Evolutionary conservation across 2,113 vertebrate genomes (phyloP).

Genomic region (Chloropsis hardwickii): DNA sequence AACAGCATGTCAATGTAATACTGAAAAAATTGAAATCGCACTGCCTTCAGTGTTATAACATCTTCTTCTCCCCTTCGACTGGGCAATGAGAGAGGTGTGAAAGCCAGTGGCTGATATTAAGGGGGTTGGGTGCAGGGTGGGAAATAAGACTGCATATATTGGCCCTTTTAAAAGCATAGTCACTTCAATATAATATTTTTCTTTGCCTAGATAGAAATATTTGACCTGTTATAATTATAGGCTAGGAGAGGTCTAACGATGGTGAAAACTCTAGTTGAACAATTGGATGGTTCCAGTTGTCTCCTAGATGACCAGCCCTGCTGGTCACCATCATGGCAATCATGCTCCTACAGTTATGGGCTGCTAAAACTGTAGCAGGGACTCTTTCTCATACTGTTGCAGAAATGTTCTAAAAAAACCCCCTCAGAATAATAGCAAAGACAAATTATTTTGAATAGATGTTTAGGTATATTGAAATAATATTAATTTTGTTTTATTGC

Average conservation of each 20-base stretch:
- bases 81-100: not conserved
- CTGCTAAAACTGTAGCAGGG: not conserved
- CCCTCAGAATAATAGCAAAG: not conserved
- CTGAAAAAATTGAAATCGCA: not conserved
- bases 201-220: not conserved
- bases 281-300: not conserved
- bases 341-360: not conserved
- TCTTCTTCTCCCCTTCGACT: rapidly evolving
- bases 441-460: not conserved
- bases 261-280: not conserved
- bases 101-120: not conserved
- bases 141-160: not conserved
- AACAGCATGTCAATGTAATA: not conserved
- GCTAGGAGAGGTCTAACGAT: not conserved
- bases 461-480: not conserved
- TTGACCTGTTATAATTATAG: not conserved
- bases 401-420: not conserved
- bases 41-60: not conserved
- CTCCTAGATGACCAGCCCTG: not conserved
- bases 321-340: not conserved
- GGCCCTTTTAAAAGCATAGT: not conserved
- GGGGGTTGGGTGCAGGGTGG: not conserved
- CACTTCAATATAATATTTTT: not conserved
- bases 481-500: not conserved
- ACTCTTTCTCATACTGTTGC: not conserved